These are phyloP conservation scores for Poeciliopsis turrubarensis DNA, from an alignment of 2,113 vertebrate genomes.

Conservation along the genomic window DNA sequence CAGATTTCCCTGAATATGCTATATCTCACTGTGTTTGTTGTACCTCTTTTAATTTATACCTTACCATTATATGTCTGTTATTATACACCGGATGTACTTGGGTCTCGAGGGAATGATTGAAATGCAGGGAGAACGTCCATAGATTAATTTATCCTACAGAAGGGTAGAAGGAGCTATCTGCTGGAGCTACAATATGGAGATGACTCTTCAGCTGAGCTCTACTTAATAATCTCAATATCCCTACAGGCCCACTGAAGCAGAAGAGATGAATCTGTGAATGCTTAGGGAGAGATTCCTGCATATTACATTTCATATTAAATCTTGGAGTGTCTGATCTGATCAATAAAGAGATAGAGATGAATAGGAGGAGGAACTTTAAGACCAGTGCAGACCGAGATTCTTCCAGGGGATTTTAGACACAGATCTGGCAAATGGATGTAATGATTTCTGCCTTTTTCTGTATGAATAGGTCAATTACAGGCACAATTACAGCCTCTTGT, in stretches of 20 bases:
- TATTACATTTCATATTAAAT: conserved; percentile 81
- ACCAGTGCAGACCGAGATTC: conserved; percentile 49
- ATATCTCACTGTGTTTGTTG: conserved; percentile 56
- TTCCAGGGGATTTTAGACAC: conserved; percentile 60
- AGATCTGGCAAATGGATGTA: conserved; percentile 53
- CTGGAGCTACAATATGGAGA: conserved; percentile 78
- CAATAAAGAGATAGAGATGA: conserved; percentile 83
- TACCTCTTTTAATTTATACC: conserved; percentile 65
- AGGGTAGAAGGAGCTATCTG: conserved; percentile 71
- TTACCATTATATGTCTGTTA: conserved; percentile 70
- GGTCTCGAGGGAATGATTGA: conserved; percentile 72
- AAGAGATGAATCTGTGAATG: conserved; percentile 79
- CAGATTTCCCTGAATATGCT: conserved; percentile 42
- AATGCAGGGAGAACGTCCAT: conserved; percentile 69
- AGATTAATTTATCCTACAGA: conserved; percentile 79
- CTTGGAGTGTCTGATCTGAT: conserved; percentile 77
- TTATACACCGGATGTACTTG: conserved; percentile 64
- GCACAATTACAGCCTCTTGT: conserved; percentile 61
- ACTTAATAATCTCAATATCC: conserved; percentile 86
- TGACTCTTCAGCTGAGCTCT: conserved; percentile 81
- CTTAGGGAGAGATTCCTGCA: conserved; percentile 77
- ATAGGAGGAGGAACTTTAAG: conserved; percentile 65
- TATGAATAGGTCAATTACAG: conserved; percentile 73
- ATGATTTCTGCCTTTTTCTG: conserved; percentile 67
- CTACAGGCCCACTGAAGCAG: conserved; percentile 80